Conservation (phyloP, 2,888 invertebrate species). For the Amblyjoppa proteus region DNA sequence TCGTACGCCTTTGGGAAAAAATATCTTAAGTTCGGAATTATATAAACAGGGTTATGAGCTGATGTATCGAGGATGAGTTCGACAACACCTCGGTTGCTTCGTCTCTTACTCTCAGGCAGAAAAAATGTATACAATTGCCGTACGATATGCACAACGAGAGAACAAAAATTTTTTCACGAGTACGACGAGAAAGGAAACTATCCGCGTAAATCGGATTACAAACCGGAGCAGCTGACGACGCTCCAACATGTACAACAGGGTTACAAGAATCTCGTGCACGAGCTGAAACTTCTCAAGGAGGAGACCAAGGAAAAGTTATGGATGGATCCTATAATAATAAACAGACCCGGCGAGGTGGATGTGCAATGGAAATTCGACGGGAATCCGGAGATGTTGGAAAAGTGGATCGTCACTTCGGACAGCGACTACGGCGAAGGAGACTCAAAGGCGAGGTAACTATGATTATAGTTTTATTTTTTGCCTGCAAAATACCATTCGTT, state of each 20-base stretch:
- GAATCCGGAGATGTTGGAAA: slow-evolving; percentile 87
- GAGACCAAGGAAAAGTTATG: slow-evolving; percentile 88
- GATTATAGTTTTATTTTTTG: background rate
- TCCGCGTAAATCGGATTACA: slow-evolving; percentile 71
- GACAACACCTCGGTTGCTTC: slow-evolving; percentile 44
- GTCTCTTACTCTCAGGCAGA: slow-evolving; percentile 15
- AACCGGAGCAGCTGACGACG: slow-evolving; percentile 76
- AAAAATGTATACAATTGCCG: slow-evolving; percentile 41
- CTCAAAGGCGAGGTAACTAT: slow-evolving; percentile 77
- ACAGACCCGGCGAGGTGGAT: slow-evolving; percentile 89
- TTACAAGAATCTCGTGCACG: slow-evolving; percentile 88
- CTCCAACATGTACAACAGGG: slow-evolving; percentile 88
- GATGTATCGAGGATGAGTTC: slow-evolving; percentile 15
- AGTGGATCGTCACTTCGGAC: slow-evolving; percentile 92
- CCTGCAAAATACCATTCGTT: background rate
- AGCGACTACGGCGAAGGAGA: slow-evolving; percentile 93
- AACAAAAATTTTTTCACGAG: slow-evolving; percentile 86
- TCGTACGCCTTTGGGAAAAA: background rate
- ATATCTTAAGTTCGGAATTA: background rate
- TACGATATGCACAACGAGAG: slow-evolving; percentile 75
- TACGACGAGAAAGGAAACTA: slow-evolving; percentile 88
- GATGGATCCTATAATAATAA: slow-evolving; percentile 87
- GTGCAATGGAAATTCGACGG: slow-evolving; percentile 90
- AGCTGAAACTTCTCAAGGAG: slow-evolving; percentile 89
- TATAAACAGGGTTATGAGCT: background rate